phyloP scores from a whole-genome alignment of 2,113 vertebrate genomes.

The Ptychochromis oligacanthus region DNA sequence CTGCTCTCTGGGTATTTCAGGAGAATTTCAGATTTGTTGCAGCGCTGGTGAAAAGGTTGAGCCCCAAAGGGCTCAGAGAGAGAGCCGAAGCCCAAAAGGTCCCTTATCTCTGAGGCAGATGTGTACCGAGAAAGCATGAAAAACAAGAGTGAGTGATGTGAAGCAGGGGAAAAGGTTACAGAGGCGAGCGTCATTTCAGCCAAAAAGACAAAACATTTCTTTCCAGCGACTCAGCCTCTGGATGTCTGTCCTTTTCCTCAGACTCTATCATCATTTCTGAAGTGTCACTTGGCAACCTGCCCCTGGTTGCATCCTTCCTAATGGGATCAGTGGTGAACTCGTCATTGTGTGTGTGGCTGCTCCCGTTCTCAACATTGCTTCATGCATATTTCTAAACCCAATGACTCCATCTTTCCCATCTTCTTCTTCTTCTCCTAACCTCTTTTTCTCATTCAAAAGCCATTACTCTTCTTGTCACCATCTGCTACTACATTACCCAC shows the following conservation, averaged over 20 bases:
- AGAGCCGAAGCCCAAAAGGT: conserved; percentile 38
- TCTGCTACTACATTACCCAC: conserved; percentile 71
- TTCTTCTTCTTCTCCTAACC: not conserved
- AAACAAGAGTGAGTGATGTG: conserved; percentile 54
- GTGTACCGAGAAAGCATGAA: conserved; percentile 52
- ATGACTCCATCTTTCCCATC: not conserved
- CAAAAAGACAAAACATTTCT: conserved; percentile 62
- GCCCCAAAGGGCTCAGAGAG: conserved; percentile 16
- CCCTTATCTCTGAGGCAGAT: conserved; percentile 56
- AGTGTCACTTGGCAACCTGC: conserved; percentile 18
- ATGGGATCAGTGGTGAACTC: conserved; percentile 33
- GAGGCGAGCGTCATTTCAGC: conserved; percentile 10
- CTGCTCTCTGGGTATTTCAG: not conserved
- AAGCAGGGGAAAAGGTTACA: conserved; percentile 51
- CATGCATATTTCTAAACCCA: conserved; percentile 15
- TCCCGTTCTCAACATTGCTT: not conserved
- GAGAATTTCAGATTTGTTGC: conserved; percentile 21
- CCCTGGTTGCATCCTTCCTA: conserved; percentile 8
- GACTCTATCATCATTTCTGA: conserved; percentile 41
- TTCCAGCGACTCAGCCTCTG: not conserved
- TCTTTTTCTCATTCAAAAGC: conserved; percentile 15
- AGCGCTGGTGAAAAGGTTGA: conserved; percentile 48
- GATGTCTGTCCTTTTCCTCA: conserved; percentile 34
- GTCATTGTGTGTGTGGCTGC: conserved; percentile 22
- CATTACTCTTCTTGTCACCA: conserved; percentile 56